These are phyloP conservation scores for Malurus alboscapulatus DNA, from an alignment of 2,113 vertebrate species.

Conservation along the genomic window DNA sequence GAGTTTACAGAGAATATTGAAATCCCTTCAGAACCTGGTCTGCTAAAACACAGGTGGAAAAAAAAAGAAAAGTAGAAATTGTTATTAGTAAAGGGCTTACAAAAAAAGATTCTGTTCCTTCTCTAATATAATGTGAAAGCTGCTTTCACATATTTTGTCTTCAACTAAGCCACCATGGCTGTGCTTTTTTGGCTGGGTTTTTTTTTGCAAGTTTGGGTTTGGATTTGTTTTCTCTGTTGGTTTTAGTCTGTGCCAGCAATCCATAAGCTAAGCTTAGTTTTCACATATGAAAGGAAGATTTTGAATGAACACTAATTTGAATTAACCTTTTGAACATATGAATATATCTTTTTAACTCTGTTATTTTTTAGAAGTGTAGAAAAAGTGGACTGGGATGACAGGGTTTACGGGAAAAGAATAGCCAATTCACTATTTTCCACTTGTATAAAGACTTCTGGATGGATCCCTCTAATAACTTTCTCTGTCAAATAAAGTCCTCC, in stretches of 20 bases:
- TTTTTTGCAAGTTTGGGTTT: not conserved
- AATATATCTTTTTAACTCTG: not conserved
- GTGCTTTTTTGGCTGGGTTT: not conserved
- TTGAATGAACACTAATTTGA: not conserved
- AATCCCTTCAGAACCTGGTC: not conserved
- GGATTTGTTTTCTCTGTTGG: not conserved
- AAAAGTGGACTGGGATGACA: not conserved
- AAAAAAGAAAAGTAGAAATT: not conserved
- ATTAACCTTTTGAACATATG: not conserved
- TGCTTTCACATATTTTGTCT: not conserved
- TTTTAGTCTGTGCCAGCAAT: not conserved
- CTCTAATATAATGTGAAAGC: not conserved
- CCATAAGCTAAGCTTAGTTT: not conserved
- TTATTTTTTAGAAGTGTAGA: not conserved
- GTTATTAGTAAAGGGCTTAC: not conserved
- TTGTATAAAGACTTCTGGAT: not conserved
- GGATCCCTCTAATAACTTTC: not conserved
- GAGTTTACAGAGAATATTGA: not conserved
- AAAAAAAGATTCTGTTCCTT: not conserved
- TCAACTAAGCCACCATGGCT: not conserved
- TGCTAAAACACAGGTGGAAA: not conserved
- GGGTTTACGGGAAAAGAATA: not conserved
- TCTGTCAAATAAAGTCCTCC: not conserved
- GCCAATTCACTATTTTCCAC: not conserved
- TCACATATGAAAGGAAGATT: not conserved